Evolutionary conservation across 2,888 invertebrate species (phyloP).

Genomic region (Pharmacophagus antenor): DNA sequence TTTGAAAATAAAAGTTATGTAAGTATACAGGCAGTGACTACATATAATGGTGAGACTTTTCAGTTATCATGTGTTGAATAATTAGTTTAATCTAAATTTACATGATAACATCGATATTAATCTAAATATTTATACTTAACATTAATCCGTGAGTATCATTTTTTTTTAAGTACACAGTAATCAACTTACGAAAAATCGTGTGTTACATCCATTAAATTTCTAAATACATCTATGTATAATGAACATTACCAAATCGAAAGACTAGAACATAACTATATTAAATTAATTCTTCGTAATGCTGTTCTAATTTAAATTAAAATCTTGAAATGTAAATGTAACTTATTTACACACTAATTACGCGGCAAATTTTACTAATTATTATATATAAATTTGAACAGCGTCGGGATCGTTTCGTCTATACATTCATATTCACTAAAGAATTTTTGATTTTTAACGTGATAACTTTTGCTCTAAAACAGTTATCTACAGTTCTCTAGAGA

Average conservation of each 20-base stretch:
- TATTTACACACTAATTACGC: slow-evolving; percentile 26
- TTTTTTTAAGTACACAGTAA: slow-evolving; percentile 13
- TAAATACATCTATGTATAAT: slow-evolving; percentile 18
- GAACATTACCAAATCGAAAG: slow-evolving; percentile 24
- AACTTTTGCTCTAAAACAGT: slow-evolving; percentile 50
- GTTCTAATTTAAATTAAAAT: slow-evolving; percentile 22
- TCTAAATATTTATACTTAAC: slow-evolving; percentile 19
- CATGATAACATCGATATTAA: slow-evolving; percentile 7
- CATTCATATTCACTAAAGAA: slow-evolving; percentile 37
- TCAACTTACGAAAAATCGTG: not conserved
- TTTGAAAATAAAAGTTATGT: too few species aligned
- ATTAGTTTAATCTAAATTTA: slow-evolving; percentile 19
- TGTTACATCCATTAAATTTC: slow-evolving; percentile 2
- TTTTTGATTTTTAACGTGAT: slow-evolving; percentile 39
- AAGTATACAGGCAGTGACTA: too few species aligned
- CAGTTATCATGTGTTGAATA: slow-evolving; percentile 20
- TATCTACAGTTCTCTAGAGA: slow-evolving; percentile 32
- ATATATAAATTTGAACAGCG: slow-evolving; percentile 20
- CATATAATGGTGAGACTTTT: not conserved
- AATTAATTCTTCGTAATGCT: slow-evolving; percentile 15
- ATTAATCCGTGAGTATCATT: slow-evolving; percentile 22
- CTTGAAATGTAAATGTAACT: slow-evolving; percentile 11
- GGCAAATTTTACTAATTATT: slow-evolving; percentile 14
- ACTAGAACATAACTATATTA: slow-evolving; percentile 28
- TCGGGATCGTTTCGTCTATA: slow-evolving; percentile 20